Base-by-base conservation (phyloP, 2,888 invertebrate species). In the Pyrrhia umbra region DNA sequence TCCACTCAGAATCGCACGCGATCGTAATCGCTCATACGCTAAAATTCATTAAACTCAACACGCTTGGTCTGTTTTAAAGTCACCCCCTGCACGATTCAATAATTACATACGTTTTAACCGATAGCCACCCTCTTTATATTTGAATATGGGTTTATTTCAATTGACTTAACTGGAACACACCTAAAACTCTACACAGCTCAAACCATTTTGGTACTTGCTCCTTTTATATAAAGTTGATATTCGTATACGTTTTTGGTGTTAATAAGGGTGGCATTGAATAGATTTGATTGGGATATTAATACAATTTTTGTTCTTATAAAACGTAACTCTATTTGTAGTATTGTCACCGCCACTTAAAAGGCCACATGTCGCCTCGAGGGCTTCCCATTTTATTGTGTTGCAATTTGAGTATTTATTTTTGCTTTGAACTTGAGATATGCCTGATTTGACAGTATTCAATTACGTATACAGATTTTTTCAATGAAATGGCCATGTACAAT, bases 351-450 rank as follows among this genome's bases (percentile, higher is more conserved):
- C 93, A 94, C 94, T 94, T 93, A 91, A 89, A 87, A 86, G 88
- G 94, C 93, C 94, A 95, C 94, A 95, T 95, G 94, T 94, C 94
- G 93, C 90, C 88, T 91, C 69, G 78, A 95, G 94, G 89, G 92
- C 88, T 90, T 89, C 93, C 84, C 81, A 89, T 87, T 88, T 75
- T 86, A 88, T 92, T 93, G 89, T 91, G 82, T 84, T 85, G 81
- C 82, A 77, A 84, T 87, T 85, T 81, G 80, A 79, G 81, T 81
- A 84, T 83, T 84, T 83, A 78, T 71, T 83, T 83, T 79, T 75
- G 72, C 80, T 73, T 75, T 79, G 60, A 71, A 65, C 63, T 50
- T 34, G 59, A 73, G 49, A 65, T 54, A 65, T 54, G 54, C 50
- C 40, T 69, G 76, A 70, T 65, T 60, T 70, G 71, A 57, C 66